Conservation (phyloP, 2,113 vertebrate genomes). For the Arvicanthis niloticus region DNA sequence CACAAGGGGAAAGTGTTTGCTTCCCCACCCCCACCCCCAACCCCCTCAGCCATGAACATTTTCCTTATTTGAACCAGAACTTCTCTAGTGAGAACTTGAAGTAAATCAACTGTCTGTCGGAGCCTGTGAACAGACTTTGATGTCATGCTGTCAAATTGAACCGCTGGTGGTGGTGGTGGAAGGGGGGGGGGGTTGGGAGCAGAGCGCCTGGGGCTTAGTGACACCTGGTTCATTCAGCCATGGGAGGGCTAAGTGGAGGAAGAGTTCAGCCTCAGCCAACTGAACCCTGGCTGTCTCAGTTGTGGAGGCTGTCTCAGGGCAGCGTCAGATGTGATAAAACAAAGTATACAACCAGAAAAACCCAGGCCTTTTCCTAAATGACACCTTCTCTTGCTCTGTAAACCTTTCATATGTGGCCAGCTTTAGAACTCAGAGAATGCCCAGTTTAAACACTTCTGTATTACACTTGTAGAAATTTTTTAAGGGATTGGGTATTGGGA, state of each 20-base stretch:
- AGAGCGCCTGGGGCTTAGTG: constrained; percentile 21
- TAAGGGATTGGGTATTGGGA: neutral
- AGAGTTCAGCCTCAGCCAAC: neutral
- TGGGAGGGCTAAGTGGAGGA: neutral
- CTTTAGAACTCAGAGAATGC: neutral
- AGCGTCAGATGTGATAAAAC: neutral
- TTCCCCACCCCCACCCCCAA: neutral
- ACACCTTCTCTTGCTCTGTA: constrained; percentile 12
- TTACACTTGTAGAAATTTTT: neutral
- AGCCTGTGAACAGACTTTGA: constrained; percentile 23
- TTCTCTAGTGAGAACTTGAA: constrained; percentile 11
- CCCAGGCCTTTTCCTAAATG: neutral
- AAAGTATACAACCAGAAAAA: neutral
- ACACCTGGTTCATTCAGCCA: constrained; percentile 26
- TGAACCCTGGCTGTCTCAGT: neutral
- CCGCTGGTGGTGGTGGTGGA: too few species aligned
- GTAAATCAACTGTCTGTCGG: neutral
- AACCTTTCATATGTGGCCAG: neutral
- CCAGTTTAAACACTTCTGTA: neutral
- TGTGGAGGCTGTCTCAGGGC: neutral
- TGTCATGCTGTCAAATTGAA: constrained; percentile 39
- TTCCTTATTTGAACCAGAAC: constrained; percentile 44
- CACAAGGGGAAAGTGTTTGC: constrained; percentile 5
- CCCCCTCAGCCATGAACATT: neutral
- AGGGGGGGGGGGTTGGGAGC: too few species aligned